Conservation (phyloP, 2,113 vertebrate genomes). For the Gavia stellata region DNA sequence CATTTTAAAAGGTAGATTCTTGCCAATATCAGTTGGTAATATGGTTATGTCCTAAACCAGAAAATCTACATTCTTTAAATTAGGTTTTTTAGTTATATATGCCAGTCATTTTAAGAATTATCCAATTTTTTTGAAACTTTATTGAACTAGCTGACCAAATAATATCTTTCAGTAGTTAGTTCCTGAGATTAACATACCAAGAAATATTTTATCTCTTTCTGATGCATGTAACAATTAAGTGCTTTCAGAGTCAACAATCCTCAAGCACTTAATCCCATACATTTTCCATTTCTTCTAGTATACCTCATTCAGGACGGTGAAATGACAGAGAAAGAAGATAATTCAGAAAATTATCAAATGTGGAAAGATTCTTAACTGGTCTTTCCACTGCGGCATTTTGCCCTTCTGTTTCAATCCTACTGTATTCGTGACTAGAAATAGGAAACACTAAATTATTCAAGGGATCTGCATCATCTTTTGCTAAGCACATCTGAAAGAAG, state of each 20-base stretch:
- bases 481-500: slow-evolving; percentile 1
- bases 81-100: not conserved
- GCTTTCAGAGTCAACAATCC: not conserved
- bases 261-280: not conserved
- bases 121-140: not conserved
- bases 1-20: not conserved
- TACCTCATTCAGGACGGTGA: not conserved
- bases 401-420: not conserved
- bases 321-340: not conserved
- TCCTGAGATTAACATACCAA: not conserved
- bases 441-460: slow-evolving; percentile 45
- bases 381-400: not conserved
- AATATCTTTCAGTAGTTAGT: not conserved
- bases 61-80: not conserved
- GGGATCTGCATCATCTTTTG: not conserved
- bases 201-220: not conserved
- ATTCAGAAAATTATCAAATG: not conserved
- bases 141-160: not conserved
- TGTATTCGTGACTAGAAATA: not conserved
- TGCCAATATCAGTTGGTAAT: not conserved
- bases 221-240: not conserved
- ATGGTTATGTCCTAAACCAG: not conserved
- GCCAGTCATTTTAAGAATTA: not conserved
- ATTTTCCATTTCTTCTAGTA: not conserved
- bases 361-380: not conserved